Percentiles rank a stretch among this genome's conserved stretches.
Conservation (phyloP, 2,113 vertebrate species). For the Hassar affinis region DNA sequence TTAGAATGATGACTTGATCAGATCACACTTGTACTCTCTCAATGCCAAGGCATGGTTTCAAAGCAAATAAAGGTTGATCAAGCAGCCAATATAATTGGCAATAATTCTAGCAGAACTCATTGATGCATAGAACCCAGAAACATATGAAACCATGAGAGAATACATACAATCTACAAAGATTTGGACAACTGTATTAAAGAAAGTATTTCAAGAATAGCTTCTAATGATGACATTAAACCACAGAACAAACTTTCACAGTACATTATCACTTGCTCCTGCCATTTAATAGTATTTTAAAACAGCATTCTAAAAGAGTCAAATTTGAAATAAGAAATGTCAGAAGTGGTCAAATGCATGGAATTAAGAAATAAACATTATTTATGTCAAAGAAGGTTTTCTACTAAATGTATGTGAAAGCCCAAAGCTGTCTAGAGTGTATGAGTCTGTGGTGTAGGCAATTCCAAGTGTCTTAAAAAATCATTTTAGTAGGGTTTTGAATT, state of each 20-base stretch:
- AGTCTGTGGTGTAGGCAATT: neutral
- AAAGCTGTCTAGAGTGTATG: neutral
- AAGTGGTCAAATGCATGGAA: neutral
- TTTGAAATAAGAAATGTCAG: neutral
- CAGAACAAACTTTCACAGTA: neutral
- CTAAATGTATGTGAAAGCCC: neutral
- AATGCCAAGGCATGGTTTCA: neutral
- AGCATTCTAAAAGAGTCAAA: neutral
- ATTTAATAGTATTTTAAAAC: neutral
- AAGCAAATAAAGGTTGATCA: constrained; percentile 18
- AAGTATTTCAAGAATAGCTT: neutral
- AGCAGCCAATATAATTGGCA: neutral
- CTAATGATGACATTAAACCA: neutral
- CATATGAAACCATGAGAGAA: neutral
- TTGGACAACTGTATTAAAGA: too few relatives aligned
- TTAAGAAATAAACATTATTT: neutral
- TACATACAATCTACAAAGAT: neutral
- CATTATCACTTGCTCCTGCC: neutral
- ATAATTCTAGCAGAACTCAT: constrained; percentile 9
- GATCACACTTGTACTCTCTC: constrained; percentile 2
- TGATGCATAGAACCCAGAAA: constrained; percentile 8
- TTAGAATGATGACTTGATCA: constrained; percentile 1
- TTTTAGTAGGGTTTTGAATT: neutral
- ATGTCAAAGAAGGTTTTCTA: neutral
- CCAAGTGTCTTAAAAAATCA: neutral